phyloP scores from a whole-genome alignment of 53 echinoderm and acorn worm species.

The Echinarachnius parma region DNA sequence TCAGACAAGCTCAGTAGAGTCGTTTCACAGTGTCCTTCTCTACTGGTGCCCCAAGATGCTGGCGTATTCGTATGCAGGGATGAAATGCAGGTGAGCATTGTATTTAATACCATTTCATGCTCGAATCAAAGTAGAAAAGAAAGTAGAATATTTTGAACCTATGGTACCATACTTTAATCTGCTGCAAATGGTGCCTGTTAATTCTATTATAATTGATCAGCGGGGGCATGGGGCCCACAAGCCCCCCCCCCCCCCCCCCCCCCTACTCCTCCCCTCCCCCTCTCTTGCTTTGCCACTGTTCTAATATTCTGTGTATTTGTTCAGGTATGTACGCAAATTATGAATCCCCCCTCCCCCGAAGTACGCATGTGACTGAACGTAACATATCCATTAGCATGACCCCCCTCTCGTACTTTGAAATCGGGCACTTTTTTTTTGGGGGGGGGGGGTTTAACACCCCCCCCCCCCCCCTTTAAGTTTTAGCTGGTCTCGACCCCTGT shows the following conservation, averaged over 20 bases:
- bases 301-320: no score
- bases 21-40: constrained; percentile 42
- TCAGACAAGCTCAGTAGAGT: constrained; percentile 51
- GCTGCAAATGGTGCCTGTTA: background rate
- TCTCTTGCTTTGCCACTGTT: no score
- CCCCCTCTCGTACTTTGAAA: background rate
- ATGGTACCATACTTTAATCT: background rate
- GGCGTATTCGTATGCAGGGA: constrained; percentile 47
- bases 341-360: no score
- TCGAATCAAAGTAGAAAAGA: background rate
- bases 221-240: no score
- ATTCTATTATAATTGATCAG: background rate
- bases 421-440: no score
- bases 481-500: no score
- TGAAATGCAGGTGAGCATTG: constrained; percentile 48
- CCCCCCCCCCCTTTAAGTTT: no score
- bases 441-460: no score
- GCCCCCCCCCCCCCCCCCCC: no score
- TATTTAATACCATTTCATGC: background rate
- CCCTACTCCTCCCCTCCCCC: no score
- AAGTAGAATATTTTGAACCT: background rate
- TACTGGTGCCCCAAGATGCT: constrained; percentile 62
- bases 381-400: background rate
- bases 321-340: no score
- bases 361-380: background rate